Evolutionary conservation across 2,888 invertebrate genomes (phyloP), one percentile per base, ranked within the genome.

Genomic region (Tetranychus piercei): DNA sequence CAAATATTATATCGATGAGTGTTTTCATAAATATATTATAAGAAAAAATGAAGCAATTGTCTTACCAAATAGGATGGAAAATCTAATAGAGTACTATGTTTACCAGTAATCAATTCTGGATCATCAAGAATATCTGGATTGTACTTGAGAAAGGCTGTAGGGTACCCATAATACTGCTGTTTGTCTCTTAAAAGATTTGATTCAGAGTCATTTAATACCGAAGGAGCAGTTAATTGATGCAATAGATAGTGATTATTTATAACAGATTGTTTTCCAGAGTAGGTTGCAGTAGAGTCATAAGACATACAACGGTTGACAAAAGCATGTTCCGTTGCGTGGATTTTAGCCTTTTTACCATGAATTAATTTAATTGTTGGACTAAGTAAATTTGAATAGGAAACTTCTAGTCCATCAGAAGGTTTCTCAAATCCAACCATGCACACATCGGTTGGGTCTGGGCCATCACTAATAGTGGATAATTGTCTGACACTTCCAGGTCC

Each of bases 321-420:
- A 44, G 7, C 9, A 20, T 71, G 71, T 18, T 71, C 44, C 23
- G 15, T 44, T 43, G 44, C 8, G 8, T 44, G 44, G 6, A 71
- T n/a, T 71, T 71, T 71, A 23, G n/a, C 44, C 34, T 71, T 71
- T 18, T 71, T 71, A 6, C n/a, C 20, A 43, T n/a, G 23, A 18
- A 8, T 44, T 23, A 23, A 9, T 44, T 43, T 71, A 43, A 44
- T 44, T 65, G 92, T 89, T 73, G 92, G 90, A 74, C 90, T 88
- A 78, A 94, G 84, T 76, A 93, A 84, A 81, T 90, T 89, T 65
- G 90, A 90, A 83, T 93, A 94, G 22, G 94, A 94, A 79, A 92
- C 88, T 83, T 93, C 87, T 83, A 92, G 92, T 74, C 92, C 92
- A 82, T 91, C 90, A 82, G 89, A 81, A 8, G 81, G 80, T 67